phyloP scores from a whole-genome alignment of 2,113 vertebrate genomes.

The Emydocephalus ijimae region DNA sequence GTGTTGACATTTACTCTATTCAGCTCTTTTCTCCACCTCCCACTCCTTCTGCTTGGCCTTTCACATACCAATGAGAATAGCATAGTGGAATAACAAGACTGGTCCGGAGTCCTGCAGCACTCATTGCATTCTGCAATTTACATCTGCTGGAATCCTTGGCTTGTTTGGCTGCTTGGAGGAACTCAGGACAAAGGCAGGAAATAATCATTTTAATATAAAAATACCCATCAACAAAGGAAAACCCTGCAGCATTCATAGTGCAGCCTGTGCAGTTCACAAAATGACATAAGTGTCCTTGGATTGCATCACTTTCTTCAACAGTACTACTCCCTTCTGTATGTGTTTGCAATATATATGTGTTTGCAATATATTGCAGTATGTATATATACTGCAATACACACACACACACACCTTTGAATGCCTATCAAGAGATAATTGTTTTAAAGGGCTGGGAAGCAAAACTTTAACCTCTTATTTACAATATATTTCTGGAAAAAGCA shows the following conservation, averaged over 20 bases:
- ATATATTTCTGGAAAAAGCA: neutral
- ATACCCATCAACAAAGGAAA: neutral
- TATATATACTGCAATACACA: no score
- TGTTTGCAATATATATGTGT: neutral
- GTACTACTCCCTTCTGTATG: neutral
- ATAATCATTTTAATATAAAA: neutral
- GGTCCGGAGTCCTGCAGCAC: neutral
- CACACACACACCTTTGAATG: neutral
- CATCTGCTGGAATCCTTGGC: neutral
- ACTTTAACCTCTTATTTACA: neutral
- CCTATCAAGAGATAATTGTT: neutral
- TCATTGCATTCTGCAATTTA: neutral
- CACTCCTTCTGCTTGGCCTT: neutral
- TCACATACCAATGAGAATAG: slow-evolving; percentile 18
- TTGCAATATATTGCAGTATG: no score
- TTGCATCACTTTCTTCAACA: neutral
- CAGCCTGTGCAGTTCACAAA: neutral
- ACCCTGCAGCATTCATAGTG: neutral
- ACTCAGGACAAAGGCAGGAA: neutral
- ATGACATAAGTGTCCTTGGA: neutral
- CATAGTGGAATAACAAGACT: neutral
- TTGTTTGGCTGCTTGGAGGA: neutral
- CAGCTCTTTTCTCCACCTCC: neutral
- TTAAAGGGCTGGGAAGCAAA: neutral
- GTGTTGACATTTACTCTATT: slow-evolving; percentile 44